A percentile compares a stretch with the other conserved stretches of the same genome.
These are phyloP conservation scores for Apamea anceps DNA, from an alignment of 2,888 invertebrate genomes.

Conservation along the genomic window DNA sequence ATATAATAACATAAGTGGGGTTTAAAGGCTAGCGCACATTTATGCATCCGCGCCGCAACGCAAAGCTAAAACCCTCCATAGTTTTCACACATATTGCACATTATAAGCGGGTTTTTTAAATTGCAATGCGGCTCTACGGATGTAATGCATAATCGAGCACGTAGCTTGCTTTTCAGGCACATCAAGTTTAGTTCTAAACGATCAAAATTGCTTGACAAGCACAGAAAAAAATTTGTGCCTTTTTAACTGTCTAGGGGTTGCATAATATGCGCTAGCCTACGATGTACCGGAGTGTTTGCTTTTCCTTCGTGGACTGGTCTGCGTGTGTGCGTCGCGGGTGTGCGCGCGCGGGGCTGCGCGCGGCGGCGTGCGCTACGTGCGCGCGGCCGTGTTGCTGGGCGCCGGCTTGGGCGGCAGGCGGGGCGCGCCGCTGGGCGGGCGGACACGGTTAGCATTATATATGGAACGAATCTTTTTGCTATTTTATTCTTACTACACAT, in stretches of 20 bases:
- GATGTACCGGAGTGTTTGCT: background rate
- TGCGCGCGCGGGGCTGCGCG: background rate
- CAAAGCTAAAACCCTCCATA: background rate
- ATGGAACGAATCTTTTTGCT: background rate
- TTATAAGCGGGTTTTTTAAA: background rate
- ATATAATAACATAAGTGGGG: background rate
- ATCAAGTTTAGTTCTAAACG: background rate
- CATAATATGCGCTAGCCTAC: background rate
- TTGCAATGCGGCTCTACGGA: background rate
- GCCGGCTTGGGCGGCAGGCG: slow-evolving; percentile 83
- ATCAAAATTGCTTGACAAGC: background rate
- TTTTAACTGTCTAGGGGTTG: background rate
- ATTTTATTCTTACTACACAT: no score
- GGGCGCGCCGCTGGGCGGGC: slow-evolving; percentile 74
- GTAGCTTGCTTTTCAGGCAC: background rate
- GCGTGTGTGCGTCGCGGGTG: background rate
- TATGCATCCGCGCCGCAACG: background rate
- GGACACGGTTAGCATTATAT: background rate
- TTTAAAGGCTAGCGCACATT: background rate
- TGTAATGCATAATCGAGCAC: background rate
- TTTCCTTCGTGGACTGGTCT: background rate
- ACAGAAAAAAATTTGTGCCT: background rate
- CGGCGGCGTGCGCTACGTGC: slow-evolving; percentile 58
- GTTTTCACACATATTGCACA: background rate
- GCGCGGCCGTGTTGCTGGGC: slow-evolving; percentile 52